These are phyloP conservation scores for Zenarchopterus dispar DNA, from an alignment of 2,797 vertebrate genomes.

Conservation along the genomic window DNA sequence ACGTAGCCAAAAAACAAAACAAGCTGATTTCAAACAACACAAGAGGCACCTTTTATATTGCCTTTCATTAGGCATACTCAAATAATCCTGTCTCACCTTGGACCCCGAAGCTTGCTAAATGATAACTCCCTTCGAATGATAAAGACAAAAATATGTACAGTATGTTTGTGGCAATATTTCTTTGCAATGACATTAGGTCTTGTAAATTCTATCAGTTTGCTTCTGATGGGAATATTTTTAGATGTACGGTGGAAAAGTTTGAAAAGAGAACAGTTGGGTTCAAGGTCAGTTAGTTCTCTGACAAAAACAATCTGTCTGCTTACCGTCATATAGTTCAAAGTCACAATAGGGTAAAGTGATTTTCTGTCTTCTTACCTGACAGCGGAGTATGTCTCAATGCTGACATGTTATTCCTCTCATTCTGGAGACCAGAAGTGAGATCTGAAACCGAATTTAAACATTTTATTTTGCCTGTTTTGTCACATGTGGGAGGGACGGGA, in stretches of 20 bases:
- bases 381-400: constrained; percentile 68
- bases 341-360: constrained; percentile 77
- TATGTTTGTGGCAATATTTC: constrained; percentile 77
- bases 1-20: constrained; percentile 72
- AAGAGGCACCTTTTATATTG: constrained; percentile 76
- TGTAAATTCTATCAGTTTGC: constrained; percentile 75
- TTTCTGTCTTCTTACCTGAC: constrained; percentile 77
- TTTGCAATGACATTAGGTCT: constrained; percentile 79
- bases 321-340: constrained; percentile 79
- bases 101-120: constrained; percentile 72
- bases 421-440: constrained; percentile 60
- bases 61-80: constrained; percentile 81
- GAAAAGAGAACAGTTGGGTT: constrained; percentile 68
- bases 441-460: constrained; percentile 79
- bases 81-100: constrained; percentile 79
- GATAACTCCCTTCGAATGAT: constrained; percentile 73
- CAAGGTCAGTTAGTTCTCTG: constrained; percentile 74
- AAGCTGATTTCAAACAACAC: constrained; percentile 78
- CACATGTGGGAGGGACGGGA: constrained; percentile 61
- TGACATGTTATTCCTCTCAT: constrained; percentile 79
- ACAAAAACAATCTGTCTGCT: constrained; percentile 83
- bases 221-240: constrained; percentile 82
- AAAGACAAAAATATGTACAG: constrained; percentile 77
- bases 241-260: constrained; percentile 73
- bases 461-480: constrained; percentile 70